phyloP scores from a whole-genome alignment of 2,888 invertebrate species.

The Cremastobaeus sp. region DNA sequence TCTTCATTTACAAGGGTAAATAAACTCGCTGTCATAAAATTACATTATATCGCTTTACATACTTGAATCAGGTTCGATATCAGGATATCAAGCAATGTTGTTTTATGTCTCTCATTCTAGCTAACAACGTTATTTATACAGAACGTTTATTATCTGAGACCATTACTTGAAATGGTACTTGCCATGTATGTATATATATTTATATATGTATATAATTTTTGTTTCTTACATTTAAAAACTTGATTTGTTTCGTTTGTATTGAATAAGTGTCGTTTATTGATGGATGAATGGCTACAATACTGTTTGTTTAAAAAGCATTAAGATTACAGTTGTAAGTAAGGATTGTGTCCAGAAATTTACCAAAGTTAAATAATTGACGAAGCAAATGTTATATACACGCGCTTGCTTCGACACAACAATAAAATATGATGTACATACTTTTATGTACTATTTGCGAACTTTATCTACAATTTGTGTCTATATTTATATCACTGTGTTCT shows the following conservation, averaged over 20 bases:
- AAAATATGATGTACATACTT: conserved; percentile 33
- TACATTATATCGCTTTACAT: conserved; percentile 11
- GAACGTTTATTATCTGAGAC: conserved; percentile 25
- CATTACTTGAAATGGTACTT: conserved; percentile 18
- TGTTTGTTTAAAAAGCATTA: conserved; percentile 40
- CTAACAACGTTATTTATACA: conserved; percentile 19
- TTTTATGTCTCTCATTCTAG: conserved; percentile 15
- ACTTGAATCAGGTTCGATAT: conserved; percentile 8
- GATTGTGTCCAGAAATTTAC: conserved; percentile 26
- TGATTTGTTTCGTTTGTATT: background rate
- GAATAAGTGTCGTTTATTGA: conserved; percentile 22
- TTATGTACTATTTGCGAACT: conserved; percentile 24
- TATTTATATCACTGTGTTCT: conserved; percentile 39
- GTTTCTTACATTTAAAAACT: conserved; percentile 7
- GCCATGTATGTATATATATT: no score
- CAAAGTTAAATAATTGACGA: conserved; percentile 32
- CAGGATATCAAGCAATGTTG: conserved; percentile 32
- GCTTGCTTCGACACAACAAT: conserved; percentile 24
- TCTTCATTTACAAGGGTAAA: conserved; percentile 12
- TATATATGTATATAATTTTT: conserved; percentile 7
- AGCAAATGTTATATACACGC: conserved; percentile 45
- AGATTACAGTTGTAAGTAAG: conserved; percentile 17
- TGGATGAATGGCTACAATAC: conserved; percentile 42
- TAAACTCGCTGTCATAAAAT: conserved; percentile 14
- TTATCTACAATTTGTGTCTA: conserved; percentile 45